A percentile compares a stretch with the other conserved stretches of the same genome.
Evolutionary conservation across 2,888 invertebrate species (phyloP).

Genomic region (Nemurella pictetii): DNA sequence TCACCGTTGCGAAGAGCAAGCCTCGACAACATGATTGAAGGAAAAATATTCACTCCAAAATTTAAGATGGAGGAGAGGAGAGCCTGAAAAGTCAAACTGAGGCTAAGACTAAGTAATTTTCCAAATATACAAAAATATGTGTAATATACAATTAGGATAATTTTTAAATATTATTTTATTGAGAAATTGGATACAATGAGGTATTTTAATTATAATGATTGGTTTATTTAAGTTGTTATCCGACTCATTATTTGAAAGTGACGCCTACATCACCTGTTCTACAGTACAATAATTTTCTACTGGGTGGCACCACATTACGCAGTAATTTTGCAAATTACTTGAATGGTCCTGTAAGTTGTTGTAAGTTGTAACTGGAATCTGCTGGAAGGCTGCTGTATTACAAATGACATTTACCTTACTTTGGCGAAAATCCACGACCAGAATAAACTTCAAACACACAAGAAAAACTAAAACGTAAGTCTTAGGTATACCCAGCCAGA

Average conservation of each 20-base stretch:
- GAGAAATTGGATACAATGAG: neutral
- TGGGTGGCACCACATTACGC: too few relatives aligned
- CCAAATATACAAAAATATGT: neutral
- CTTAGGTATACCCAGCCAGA: too few relatives aligned
- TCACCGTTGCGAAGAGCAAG: conserved; percentile 69
- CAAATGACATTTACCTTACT: too few relatives aligned
- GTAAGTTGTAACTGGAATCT: too few relatives aligned
- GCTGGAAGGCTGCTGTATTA: too few relatives aligned
- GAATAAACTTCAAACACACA: too few relatives aligned
- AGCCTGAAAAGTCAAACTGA: neutral
- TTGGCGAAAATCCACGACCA: too few relatives aligned
- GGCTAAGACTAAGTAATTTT: neutral
- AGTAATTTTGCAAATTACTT: too few relatives aligned
- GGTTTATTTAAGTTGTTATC: neutral
- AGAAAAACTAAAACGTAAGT: too few relatives aligned
- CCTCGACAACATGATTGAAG: conserved; percentile 67
- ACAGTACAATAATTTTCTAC: too few relatives aligned
- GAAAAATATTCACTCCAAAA: conserved; percentile 34
- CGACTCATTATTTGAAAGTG: neutral
- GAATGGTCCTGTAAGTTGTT: too few relatives aligned
- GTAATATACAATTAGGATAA: neutral
- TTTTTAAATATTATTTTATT: neutral
- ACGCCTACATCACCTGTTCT: neutral
- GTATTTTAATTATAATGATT: neutral
- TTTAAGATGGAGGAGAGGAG: conserved; percentile 23